Evolutionary conservation across 2,797 vertebrate species (phyloP).

Genomic region (Leuciscus waleckii): DNA sequence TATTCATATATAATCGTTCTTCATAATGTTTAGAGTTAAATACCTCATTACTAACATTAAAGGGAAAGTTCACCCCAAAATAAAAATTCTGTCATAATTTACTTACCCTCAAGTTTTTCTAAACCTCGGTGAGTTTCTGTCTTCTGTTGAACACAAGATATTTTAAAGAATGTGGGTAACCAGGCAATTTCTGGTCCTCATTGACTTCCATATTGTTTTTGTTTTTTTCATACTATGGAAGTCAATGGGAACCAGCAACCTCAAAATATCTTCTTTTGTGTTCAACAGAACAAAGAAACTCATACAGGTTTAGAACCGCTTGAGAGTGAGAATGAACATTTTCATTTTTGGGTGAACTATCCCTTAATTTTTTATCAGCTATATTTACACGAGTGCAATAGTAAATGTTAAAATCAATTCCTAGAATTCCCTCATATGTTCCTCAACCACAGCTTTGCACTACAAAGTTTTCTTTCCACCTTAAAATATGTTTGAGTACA

Average conservation of each 20-base stretch:
- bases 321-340: no score
- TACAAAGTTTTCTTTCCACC: neutral
- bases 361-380: neutral
- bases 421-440: neutral
- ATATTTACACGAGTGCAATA: neutral
- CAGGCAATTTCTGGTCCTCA: neutral
- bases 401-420: neutral
- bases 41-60: neutral
- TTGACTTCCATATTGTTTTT: no score
- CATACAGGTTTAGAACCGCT: neutral
- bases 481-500: slow-evolving; percentile 14
- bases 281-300: neutral
- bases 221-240: no score
- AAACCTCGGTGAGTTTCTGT: neutral
- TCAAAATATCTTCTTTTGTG: neutral
- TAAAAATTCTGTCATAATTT: neutral
- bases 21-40: neutral
- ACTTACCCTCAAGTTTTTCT: neutral
- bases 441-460: neutral
- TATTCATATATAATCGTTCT: neutral
- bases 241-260: no score
- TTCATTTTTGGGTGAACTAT: neutral
- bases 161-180: neutral
- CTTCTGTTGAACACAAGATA: neutral
- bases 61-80: neutral